phyloP scores from a whole-genome alignment of 1,140 invertebrate genomes.

The Drosophila sturtevanti region DNA sequence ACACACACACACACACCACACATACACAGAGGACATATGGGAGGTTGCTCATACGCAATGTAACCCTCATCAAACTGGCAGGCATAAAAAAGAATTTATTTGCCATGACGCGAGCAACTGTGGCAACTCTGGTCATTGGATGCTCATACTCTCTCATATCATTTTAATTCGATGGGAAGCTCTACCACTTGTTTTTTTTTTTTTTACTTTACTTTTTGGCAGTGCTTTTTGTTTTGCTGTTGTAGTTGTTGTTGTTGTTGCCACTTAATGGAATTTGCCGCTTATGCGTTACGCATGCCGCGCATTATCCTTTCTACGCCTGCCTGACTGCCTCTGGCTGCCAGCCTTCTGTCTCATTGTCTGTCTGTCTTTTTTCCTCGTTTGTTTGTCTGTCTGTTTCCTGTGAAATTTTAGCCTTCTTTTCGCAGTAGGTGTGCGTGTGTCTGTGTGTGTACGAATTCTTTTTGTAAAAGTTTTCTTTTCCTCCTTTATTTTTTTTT shows the following conservation, averaged over 20 bases:
- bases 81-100: slow-evolving; percentile 69
- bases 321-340: slow-evolving; percentile 23
- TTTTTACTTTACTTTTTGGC: neutral
- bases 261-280: slow-evolving; percentile 80
- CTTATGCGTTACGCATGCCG: slow-evolving; percentile 80
- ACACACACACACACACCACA: too few species aligned
- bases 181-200: slow-evolving; percentile 8
- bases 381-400: slow-evolving; percentile 41
- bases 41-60: neutral
- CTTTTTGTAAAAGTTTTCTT: slow-evolving; percentile 10
- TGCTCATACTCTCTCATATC: slow-evolving; percentile 46
- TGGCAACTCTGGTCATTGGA: slow-evolving; percentile 56
- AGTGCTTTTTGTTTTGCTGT: neutral
- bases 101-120: slow-evolving; percentile 56
- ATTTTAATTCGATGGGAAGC: slow-evolving; percentile 64
- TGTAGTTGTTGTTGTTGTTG: slow-evolving; percentile 50
- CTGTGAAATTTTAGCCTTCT: slow-evolving; percentile 48
- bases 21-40: neutral
- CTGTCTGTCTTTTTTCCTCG: slow-evolving; percentile 32
- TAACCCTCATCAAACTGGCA: slow-evolving; percentile 63
- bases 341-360: slow-evolving; percentile 21
- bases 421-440: neutral
- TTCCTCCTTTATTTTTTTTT: neutral
- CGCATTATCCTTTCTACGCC: slow-evolving; percentile 74
- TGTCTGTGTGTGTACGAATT: neutral